Evolutionary conservation across 64 coral and sea anemone genomes (phyloP).

Genomic region (Pocillopora damicornis): DNA sequence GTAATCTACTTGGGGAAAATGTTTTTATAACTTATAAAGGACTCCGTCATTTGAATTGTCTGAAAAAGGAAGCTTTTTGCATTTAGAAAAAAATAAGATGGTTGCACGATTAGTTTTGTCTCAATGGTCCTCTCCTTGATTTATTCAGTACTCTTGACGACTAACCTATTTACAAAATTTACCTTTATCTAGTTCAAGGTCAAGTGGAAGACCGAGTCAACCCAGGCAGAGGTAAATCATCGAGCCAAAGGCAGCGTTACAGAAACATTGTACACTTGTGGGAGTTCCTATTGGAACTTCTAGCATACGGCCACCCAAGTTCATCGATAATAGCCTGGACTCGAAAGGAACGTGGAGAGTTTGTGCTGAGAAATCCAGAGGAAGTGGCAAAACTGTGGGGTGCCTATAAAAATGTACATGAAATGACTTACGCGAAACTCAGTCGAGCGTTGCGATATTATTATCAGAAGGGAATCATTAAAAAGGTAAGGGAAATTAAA

Average conservation of each 20-base stretch:
- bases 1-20: too few relatives aligned
- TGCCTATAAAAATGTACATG: constrained; percentile 30
- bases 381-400: constrained; percentile 61
- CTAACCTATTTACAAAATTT: too few relatives aligned
- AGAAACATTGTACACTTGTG: constrained; percentile 74
- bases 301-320: constrained; percentile 18
- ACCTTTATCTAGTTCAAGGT: too few relatives aligned
- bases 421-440: constrained; percentile 67
- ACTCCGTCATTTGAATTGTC: too few relatives aligned
- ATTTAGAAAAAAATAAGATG: too few relatives aligned
- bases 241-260: neutral
- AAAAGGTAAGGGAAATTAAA: constrained; percentile 32
- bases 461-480: constrained; percentile 57
- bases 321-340: constrained; percentile 51
- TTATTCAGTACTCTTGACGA: too few relatives aligned
- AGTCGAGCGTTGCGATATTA: constrained; percentile 63
- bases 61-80: too few relatives aligned
- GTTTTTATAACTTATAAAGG: too few relatives aligned
- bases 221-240: neutral
- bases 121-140: too few relatives aligned
- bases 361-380: constrained; percentile 52
- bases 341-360: constrained; percentile 31
- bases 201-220: too few relatives aligned
- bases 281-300: constrained; percentile 64
- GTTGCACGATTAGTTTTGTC: too few relatives aligned